phyloP scores from a whole-genome alignment of 2,113 vertebrate species.

The Aldabrachelys gigantea region DNA sequence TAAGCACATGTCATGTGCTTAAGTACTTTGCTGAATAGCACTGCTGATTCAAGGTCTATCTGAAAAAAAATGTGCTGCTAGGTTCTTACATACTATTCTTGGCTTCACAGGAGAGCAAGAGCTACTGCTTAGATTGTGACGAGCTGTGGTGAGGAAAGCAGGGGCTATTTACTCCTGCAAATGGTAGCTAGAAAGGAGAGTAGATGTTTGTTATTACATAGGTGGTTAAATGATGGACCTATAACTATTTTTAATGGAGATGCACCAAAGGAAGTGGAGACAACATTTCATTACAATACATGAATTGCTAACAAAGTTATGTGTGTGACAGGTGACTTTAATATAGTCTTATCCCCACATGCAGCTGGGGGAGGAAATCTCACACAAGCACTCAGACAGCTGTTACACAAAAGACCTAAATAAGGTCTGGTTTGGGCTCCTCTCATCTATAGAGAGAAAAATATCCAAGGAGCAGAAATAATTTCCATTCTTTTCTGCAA shows the following conservation, averaged over 20 bases:
- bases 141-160: neutral
- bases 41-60: neutral
- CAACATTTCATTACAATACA: neutral
- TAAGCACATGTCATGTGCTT: neutral
- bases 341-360: neutral
- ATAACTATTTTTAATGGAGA: neutral
- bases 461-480: neutral
- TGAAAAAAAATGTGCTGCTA: fast-evolving
- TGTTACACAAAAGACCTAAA: neutral
- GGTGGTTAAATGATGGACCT: neutral
- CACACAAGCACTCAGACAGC: neutral
- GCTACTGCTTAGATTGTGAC: neutral
- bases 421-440: neutral
- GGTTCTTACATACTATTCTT: neutral
- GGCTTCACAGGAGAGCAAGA: neutral
- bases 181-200: neutral
- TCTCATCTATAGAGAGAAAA: neutral
- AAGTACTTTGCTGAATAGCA: neutral
- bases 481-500: neutral
- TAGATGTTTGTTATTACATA: neutral
- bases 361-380: neutral
- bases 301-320: neutral
- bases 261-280: neutral
- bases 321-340: neutral
- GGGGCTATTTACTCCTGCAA: neutral